Percentiles rank a stretch among this genome's conserved stretches.
Conservation (phyloP, 2,888 invertebrate genomes). For the Tipula unca region DNA sequence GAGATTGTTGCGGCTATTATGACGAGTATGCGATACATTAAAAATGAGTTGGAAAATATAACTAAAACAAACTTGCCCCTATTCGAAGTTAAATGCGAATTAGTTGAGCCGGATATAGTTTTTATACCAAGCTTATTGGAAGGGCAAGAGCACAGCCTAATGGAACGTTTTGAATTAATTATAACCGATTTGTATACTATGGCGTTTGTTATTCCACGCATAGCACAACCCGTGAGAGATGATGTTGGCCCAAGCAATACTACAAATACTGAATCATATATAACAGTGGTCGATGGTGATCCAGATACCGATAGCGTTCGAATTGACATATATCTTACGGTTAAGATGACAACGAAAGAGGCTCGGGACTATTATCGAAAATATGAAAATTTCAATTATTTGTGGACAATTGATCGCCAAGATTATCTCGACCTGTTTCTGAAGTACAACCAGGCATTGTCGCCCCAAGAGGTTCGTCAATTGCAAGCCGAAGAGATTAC, state of each 20-base stretch:
- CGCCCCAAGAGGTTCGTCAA: slow-evolving; percentile 28
- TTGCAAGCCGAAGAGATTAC: slow-evolving; percentile 51
- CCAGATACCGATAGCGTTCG: slow-evolving; percentile 52
- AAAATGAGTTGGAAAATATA: slow-evolving; percentile 36
- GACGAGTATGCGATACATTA: slow-evolving; percentile 34
- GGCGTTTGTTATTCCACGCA: neutral
- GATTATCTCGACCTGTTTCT: slow-evolving; percentile 70
- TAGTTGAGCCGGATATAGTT: slow-evolving; percentile 62
- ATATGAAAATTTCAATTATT: slow-evolving; percentile 60
- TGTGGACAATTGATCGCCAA: slow-evolving; percentile 74
- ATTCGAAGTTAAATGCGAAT: slow-evolving; percentile 65
- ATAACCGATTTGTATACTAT: neutral
- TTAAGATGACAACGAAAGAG: slow-evolving; percentile 40
- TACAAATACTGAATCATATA: neutral
- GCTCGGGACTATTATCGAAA: slow-evolving; percentile 40
- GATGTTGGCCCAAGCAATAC: neutral
- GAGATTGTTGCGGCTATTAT: slow-evolving; percentile 48
- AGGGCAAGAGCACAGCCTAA: slow-evolving; percentile 38
- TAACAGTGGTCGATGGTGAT: slow-evolving; percentile 31
- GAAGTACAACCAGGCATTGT: slow-evolving; percentile 64
- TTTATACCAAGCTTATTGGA: slow-evolving; percentile 53
- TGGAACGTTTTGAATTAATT: neutral
- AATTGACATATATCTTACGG: slow-evolving; percentile 46
- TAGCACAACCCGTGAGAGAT: neutral
- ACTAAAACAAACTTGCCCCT: slow-evolving; percentile 48